These are phyloP conservation scores for Drosophila setifemur DNA, from an alignment of 1,140 invertebrate genomes.

Conservation along the genomic window DNA sequence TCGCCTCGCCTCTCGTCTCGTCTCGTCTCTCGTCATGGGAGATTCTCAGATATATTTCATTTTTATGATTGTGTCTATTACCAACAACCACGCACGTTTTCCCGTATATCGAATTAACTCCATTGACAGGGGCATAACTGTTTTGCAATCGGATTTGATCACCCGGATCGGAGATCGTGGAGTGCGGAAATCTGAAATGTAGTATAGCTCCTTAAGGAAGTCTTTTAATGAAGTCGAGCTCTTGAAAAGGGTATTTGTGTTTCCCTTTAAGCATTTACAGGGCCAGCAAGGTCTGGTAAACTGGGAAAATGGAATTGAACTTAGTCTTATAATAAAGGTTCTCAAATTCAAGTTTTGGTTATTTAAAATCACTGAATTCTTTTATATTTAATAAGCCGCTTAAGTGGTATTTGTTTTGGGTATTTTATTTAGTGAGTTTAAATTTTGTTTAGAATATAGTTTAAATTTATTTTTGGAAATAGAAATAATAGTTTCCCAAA, in stretches of 20 bases:
- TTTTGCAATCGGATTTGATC: conserved; percentile 27
- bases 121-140: conserved; percentile 20
- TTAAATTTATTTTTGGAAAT: no score
- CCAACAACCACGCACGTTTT: conserved; percentile 76
- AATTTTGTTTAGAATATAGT: no score
- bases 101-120: conserved; percentile 50
- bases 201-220: background rate
- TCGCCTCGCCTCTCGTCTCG: conserved; percentile 36
- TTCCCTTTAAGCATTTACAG: background rate
- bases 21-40: conserved; percentile 62
- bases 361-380: no score
- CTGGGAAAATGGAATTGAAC: no score
- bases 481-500: no score
- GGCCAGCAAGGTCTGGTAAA: background rate
- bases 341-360: no score
- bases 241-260: conserved; percentile 21
- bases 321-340: no score
- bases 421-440: no score
- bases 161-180: background rate
- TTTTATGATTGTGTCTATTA: conserved; percentile 81
- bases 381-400: no score
- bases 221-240: background rate
- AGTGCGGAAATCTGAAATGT: background rate
- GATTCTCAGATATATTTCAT: conserved; percentile 81
- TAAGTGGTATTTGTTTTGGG: no score